Evolutionary conservation across 2,888 invertebrate species (phyloP), one percentile per base, ranked within the genome.

Genomic region (Pomacea canaliculata): DNA sequence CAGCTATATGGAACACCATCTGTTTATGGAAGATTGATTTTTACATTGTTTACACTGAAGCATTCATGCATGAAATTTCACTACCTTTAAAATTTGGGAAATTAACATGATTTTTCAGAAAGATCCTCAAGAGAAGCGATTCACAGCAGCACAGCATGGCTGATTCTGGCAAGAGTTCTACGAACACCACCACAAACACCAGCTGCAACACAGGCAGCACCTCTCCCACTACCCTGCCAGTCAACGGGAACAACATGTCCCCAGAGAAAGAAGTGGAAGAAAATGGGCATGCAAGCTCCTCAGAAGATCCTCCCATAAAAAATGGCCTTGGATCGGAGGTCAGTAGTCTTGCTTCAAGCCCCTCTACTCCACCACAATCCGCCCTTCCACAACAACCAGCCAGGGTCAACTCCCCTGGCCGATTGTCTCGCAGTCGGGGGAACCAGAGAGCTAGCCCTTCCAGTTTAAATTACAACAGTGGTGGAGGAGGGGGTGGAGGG

Each of bases 231-330:
- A 46, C 16, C 71, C 70, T 65, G 59, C 23, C 37, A 51, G 27
- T 23, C 72, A 60, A 59, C 37, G 37, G 18, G 49, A 46, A 27
- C 69, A 9, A 27, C 62, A 72, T 19, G 71, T 23, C 62, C 23
- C 69, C 65, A 67, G 68, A 37, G 71, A 37, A 49, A n/a, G 71
- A 16, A n/a, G 51, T 70, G 51, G 77, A 82, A 76, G 81, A 81
- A 65, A 84, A 84, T 59, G 83, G 82, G n/a, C 81, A 79, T 62
- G 68, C 78, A 18, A 83, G 81, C 76, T 76, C 81, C n/a, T 76
- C 73, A 49, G 80, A 82, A n/a, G 69, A 71, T n/a, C 73, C 77
- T 19, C 72, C 63, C 51, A 67, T 81, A 37, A 79, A 77, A 62
- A 80, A 80, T 65, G 79, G 78, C 66, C 70, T 80, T 19, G 68